Evolutionary conservation across 2,113 vertebrate genomes (phyloP), one percentile per base, ranked within the genome.

Genomic region (Silurus meridionalis): DNA sequence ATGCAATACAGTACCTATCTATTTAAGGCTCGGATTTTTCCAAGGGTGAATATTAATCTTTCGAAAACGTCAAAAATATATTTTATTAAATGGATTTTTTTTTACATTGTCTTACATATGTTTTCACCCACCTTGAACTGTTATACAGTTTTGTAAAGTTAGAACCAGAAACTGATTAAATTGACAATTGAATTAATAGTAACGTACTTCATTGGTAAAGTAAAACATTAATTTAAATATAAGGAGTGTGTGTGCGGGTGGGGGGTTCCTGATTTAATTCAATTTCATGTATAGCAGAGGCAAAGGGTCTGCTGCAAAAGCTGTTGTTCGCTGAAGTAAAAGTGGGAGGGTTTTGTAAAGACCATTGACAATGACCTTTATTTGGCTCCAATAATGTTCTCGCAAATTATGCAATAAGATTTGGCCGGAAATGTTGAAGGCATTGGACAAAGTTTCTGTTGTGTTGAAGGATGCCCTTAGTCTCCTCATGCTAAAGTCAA

Each of bases 11-110:
- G 58, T 91, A 55, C 50, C 57, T 78, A 90, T 92, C 94, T 96
- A 94, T 96, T 95, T 95, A 94, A 94, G 95, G 94, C 88, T 58
- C n/a, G 28, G 0, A 81, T 57, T 10, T 25, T 83, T 83, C 55
- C 21, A 75, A 37, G 6, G 23, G 1, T 82, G 53, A 63, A 53
- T 15, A 58, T 28, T 6, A 72, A 75, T 69, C 19, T 57, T 79
- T 52, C 2, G n/a, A 6, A 66, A 5, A 37, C 15, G 50, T 55
- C 28, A 13, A 19, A 55, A 19, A 52, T 37, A 37, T 37, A 37
- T 83, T 58, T 6, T 6, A 50, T 23, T 66, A 25, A 15, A 75
- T 52, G 7, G 23, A 72, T 37, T 67, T 17, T 21, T 28, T 50
- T 79, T 8, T 23, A 21, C 53, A 13, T 15, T 15, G 15, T 28